These are phyloP conservation scores for Leptinotarsa rubiginosa DNA, from an alignment of 2,888 invertebrate genomes.

Conservation along the genomic window DNA sequence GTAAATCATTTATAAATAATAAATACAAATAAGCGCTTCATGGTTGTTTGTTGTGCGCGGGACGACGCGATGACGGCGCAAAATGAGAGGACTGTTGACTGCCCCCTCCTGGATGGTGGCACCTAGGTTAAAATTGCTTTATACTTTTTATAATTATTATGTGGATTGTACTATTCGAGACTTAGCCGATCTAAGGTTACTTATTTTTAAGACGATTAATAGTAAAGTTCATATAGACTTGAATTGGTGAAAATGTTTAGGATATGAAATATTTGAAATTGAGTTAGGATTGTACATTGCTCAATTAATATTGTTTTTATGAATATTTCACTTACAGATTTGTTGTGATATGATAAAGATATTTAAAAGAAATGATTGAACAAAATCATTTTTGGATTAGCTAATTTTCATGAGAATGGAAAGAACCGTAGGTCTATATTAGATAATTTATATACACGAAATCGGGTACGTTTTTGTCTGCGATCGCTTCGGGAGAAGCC, in stretches of 20 bases:
- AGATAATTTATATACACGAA: constrained; percentile 62
- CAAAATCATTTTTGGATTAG: constrained; percentile 50
- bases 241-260: constrained; percentile 61
- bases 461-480: constrained; percentile 43
- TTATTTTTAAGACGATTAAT: constrained; percentile 63
- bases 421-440: constrained; percentile 67
- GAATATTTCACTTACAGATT: constrained; percentile 51
- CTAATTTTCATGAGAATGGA: constrained; percentile 65
- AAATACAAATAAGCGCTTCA: constrained; percentile 59
- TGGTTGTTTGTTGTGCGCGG: constrained; percentile 57
- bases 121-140: constrained; percentile 63
- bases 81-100: constrained; percentile 38
- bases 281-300: constrained; percentile 64
- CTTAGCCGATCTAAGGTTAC: constrained; percentile 62
- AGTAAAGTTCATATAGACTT: constrained; percentile 52
- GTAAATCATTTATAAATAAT: constrained; percentile 59
- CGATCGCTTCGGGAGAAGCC: constrained; percentile 52
- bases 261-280: constrained; percentile 60
- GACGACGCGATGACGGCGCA: constrained; percentile 44
- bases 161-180: constrained; percentile 51
- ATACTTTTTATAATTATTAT: constrained; percentile 65
- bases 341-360: constrained; percentile 61
- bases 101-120: constrained; percentile 39
- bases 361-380: constrained; percentile 49
- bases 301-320: constrained; percentile 62